Conservation (phyloP, 2,888 invertebrate species). For the Arctia plantaginis region DNA sequence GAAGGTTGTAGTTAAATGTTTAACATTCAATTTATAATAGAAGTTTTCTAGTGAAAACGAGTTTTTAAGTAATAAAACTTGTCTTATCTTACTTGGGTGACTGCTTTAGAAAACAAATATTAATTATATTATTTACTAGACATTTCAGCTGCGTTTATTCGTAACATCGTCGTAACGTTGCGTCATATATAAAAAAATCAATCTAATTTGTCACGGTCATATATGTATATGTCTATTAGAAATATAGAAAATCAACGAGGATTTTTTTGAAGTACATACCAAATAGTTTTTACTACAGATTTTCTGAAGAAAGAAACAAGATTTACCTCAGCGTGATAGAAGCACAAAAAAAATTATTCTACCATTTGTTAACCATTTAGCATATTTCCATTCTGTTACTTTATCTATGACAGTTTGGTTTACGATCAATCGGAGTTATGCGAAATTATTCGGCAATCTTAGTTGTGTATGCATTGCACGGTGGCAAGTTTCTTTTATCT, state of each 20-base stretch:
- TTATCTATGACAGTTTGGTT: constrained; percentile 65
- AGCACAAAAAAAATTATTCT: constrained; percentile 38
- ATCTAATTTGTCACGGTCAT: too few relatives aligned
- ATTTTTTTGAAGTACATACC: background rate
- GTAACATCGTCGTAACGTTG: too few relatives aligned
- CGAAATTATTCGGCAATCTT: constrained; percentile 51
- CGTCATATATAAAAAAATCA: too few relatives aligned
- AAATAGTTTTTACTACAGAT: too few relatives aligned
- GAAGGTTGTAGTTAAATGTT: background rate
- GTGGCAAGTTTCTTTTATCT: constrained; percentile 82
- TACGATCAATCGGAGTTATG: constrained; percentile 58
- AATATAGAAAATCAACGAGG: background rate
- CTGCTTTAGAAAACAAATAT: too few relatives aligned
- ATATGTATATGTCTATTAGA: too few relatives aligned
- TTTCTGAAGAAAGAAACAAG: background rate
- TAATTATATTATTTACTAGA: too few relatives aligned
- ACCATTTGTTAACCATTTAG: constrained; percentile 53
- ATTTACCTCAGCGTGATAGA: constrained; percentile 26
- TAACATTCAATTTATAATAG: background rate
- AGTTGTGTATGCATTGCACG: constrained; percentile 78
- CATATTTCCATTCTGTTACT: constrained; percentile 57
- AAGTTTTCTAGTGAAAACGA: background rate
- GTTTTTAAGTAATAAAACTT: background rate
- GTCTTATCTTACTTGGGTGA: too few relatives aligned
- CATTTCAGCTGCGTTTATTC: too few relatives aligned